Conservation (phyloP, 2,113 vertebrate species). For the Xerus inauris region DNA sequence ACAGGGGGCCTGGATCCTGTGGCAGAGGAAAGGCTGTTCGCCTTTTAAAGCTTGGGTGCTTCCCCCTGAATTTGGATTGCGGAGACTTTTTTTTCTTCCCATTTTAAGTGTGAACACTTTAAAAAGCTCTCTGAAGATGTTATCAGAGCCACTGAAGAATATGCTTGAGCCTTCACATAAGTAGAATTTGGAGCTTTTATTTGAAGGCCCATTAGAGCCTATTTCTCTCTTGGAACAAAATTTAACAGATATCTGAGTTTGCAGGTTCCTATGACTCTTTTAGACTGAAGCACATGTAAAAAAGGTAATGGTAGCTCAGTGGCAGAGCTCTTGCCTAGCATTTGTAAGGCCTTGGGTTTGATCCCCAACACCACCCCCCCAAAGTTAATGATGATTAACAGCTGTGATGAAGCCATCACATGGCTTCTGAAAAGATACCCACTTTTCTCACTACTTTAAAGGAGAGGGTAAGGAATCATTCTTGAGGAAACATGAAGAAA, state of each 20-base stretch:
- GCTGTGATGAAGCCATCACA: neutral
- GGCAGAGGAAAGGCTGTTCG: neutral
- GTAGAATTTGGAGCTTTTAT: neutral
- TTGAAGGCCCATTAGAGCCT: neutral
- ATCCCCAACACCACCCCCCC: neutral
- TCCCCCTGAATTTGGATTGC: neutral
- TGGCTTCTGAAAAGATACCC: neutral
- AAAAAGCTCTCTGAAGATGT: neutral
- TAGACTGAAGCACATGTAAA: neutral
- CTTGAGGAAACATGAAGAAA: neutral
- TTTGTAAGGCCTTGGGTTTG: neutral
- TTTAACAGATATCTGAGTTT: neutral
- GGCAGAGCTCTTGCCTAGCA: neutral
- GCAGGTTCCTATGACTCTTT: neutral
- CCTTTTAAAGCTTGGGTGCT: neutral
- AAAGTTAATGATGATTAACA: no score
- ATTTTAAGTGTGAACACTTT: neutral
- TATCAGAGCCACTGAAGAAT: neutral
- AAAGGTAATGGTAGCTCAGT: no score
- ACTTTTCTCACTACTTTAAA: neutral
- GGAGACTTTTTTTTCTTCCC: neutral
- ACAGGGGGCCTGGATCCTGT: accelerated
- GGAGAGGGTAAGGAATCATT: neutral
- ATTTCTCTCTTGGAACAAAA: neutral
- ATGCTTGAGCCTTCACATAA: neutral